Percentiles rank a stretch among this genome's conserved stretches.
These are phyloP conservation scores for Dendrocincla tyrannina DNA, from an alignment of 2,797 vertebrate species.

Conservation along the genomic window DNA sequence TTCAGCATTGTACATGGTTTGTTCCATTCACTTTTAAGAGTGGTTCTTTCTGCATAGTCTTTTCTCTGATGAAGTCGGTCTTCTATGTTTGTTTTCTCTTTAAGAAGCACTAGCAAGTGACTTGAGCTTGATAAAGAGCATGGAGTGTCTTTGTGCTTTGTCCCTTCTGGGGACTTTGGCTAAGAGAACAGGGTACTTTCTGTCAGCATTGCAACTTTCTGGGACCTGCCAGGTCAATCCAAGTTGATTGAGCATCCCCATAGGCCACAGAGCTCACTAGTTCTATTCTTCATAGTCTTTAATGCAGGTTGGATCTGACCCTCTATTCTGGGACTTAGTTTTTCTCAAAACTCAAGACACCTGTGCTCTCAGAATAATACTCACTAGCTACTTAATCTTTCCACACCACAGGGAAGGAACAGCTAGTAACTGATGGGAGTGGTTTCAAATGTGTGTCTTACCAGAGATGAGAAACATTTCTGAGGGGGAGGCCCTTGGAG, in stretches of 20 bases:
- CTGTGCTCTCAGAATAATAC: background rate
- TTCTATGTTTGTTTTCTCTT: background rate
- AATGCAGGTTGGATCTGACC: background rate
- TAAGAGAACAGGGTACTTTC: background rate
- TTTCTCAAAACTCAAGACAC: background rate
- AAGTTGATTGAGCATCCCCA: accelerated
- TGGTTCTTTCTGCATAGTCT: background rate
- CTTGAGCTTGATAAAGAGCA: background rate
- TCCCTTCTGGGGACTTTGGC: background rate
- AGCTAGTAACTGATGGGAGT: background rate
- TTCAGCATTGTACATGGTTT: background rate
- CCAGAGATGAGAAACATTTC: background rate
- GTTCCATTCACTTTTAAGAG: background rate
- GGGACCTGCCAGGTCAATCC: accelerated
- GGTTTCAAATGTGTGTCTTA: background rate
- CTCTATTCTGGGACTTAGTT: background rate
- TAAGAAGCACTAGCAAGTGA: background rate
- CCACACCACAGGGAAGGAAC: background rate
- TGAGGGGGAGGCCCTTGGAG: background rate
- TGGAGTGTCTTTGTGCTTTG: background rate
- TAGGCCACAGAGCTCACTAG: background rate
- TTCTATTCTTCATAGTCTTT: background rate
- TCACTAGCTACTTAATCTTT: background rate
- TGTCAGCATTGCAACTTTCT: background rate
- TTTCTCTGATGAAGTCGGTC: background rate